phyloP scores from a whole-genome alignment of 2,888 invertebrate genomes.

The Trypoxylon attenuatum region DNA sequence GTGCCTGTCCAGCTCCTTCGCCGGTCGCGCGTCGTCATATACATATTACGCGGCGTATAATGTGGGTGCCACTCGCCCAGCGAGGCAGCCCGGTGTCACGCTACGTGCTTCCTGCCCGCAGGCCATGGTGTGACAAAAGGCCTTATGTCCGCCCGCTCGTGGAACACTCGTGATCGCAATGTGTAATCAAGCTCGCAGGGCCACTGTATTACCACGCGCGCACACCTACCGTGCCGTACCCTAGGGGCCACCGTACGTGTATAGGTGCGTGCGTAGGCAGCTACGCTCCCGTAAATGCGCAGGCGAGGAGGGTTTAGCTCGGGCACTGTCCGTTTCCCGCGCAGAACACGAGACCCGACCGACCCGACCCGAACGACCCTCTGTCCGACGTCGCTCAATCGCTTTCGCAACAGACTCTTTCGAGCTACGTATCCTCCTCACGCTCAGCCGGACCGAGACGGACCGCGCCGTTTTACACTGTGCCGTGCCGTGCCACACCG shows the following conservation, averaged over 20 bases:
- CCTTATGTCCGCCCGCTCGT: slow-evolving; percentile 68
- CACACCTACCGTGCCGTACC: slow-evolving; percentile 42
- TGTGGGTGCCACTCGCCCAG: slow-evolving; percentile 54
- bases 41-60: slow-evolving; percentile 59
- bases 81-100: slow-evolving; percentile 66
- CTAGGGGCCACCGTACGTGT: slow-evolving; percentile 11
- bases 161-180: slow-evolving; percentile 72
- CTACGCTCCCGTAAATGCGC: background rate
- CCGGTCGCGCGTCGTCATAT: slow-evolving; percentile 39
- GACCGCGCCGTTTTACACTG: no score
- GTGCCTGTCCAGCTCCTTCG: background rate
- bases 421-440: background rate
- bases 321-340: slow-evolving; percentile 53
- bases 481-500: no score
- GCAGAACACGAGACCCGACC: no score
- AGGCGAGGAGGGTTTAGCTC: slow-evolving; percentile 30
- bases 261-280: slow-evolving; percentile 13
- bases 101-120: slow-evolving; percentile 73
- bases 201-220: slow-evolving; percentile 61
- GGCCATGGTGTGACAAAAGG: slow-evolving; percentile 66
- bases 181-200: slow-evolving; percentile 70
- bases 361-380: slow-evolving; percentile 25
- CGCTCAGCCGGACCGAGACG: no score
- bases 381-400: slow-evolving; percentile 33
- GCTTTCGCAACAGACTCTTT: slow-evolving; percentile 42